Conservation (phyloP, 1,140 invertebrate genomes). For the Zelostemma sp. region DNA sequence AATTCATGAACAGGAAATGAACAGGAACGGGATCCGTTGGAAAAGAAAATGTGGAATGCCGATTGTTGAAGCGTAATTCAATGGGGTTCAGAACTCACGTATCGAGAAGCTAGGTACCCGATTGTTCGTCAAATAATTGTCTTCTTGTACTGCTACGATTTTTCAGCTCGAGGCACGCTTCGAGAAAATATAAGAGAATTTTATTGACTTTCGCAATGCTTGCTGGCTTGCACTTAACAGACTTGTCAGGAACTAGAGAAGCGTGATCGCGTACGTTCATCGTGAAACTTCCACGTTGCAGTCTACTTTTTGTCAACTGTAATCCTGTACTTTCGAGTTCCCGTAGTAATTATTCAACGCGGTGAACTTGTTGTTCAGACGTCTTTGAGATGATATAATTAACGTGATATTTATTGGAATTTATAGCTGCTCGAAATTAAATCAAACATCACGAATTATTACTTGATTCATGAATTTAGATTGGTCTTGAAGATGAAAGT, state of each 20-base stretch:
- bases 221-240: not conserved
- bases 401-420: too few relatives aligned
- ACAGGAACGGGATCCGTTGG: slow-evolving; percentile 35
- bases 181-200: slow-evolving; percentile 4
- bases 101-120: slow-evolving; percentile 30
- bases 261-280: not conserved
- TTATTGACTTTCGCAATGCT: not conserved
- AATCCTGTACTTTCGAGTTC: not conserved
- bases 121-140: slow-evolving; percentile 33
- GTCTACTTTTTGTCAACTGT: not conserved
- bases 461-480: too few relatives aligned
- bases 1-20: slow-evolving; percentile 43
- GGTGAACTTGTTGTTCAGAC: not conserved
- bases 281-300: not conserved
- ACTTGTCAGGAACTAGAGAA: not conserved
- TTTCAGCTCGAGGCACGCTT: slow-evolving; percentile 4
- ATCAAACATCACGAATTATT: too few relatives aligned
- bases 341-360: not conserved
- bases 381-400: too few relatives aligned
- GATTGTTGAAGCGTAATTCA: slow-evolving; percentile 33
- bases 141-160: slow-evolving; percentile 22
- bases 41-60: slow-evolving; percentile 25
- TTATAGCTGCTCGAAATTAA: too few relatives aligned
- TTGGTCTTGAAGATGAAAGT: too few relatives aligned
- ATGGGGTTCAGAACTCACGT: slow-evolving; percentile 33